Evolutionary conservation across 2,888 invertebrate species (phyloP).

Genomic region (Parascotia fuliginaria): DNA sequence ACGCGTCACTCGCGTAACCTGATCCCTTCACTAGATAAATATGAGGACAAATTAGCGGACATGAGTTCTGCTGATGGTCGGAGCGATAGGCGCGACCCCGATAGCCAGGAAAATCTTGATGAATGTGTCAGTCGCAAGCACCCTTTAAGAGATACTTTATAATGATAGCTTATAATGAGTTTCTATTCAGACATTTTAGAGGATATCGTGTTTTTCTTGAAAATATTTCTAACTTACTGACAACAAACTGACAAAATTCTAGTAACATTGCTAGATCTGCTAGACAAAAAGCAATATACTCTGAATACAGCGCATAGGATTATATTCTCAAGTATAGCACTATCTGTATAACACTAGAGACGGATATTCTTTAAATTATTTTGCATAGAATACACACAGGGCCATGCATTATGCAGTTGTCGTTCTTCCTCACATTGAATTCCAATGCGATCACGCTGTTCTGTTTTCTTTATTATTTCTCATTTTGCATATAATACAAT

Average conservation of each 20-base stretch:
- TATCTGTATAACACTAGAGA: constrained; percentile 1
- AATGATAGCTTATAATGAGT: not conserved
- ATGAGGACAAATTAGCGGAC: constrained; percentile 37
- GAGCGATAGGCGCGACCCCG: not conserved
- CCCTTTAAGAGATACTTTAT: not conserved
- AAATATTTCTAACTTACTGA: too few species aligned
- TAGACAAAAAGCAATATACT: not conserved
- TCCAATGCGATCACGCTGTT: not conserved
- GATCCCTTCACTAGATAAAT: constrained; percentile 35
- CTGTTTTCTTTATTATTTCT: not conserved
- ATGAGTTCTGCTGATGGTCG: constrained; percentile 20
- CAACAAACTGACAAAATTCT: too few species aligned
- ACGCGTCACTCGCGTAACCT: constrained; percentile 13
- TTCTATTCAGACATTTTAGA: too few species aligned
- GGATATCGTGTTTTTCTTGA: too few species aligned
- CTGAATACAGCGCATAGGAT: not conserved
- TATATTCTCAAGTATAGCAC: not conserved
- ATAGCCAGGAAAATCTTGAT: not conserved
- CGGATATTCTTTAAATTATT: constrained; percentile 9
- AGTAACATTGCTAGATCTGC: too few species aligned
- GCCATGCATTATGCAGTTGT: constrained; percentile 2
- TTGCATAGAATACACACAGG: constrained; percentile 12
- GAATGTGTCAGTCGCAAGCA: not conserved
- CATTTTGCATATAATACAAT: not conserved
- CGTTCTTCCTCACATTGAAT: not conserved